Conservation (phyloP, 2,888 invertebrate species). For the Standfussiana lucernea region DNA sequence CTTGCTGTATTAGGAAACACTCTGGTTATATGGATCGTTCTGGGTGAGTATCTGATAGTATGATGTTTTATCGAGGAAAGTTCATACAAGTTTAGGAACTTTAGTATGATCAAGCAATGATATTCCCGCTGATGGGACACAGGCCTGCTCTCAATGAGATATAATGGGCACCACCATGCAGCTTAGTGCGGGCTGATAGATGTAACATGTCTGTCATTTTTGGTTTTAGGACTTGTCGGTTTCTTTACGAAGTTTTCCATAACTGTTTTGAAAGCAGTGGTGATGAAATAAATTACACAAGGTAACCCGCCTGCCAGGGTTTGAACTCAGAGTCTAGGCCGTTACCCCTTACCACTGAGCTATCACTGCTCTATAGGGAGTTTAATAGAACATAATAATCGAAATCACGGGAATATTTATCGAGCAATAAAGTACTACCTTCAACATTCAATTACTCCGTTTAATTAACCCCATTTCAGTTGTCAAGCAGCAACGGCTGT, state of each 20-base stretch:
- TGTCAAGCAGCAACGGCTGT: background rate
- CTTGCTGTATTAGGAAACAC: constrained; percentile 95
- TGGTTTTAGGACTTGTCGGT: background rate
- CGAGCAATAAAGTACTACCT: background rate
- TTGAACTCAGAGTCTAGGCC: background rate
- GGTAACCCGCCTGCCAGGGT: background rate
- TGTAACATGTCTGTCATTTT: background rate
- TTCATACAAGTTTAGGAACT: background rate
- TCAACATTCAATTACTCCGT: background rate
- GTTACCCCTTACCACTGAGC: no score
- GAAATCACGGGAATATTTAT: background rate
- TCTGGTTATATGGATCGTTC: constrained; percentile 97
- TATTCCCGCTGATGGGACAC: background rate
- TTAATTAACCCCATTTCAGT: background rate
- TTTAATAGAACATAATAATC: background rate
- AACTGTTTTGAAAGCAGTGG: background rate
- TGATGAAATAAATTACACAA: background rate
- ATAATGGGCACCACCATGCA: background rate
- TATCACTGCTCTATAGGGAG: no score
- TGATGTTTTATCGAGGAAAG: background rate
- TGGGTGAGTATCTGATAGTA: constrained; percentile 91
- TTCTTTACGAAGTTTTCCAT: background rate
- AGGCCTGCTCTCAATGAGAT: background rate
- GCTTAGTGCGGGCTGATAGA: background rate
- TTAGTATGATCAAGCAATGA: background rate